These are phyloP conservation scores for Strigamia maritima DNA, from an alignment of 2,888 invertebrate genomes.

Conservation along the genomic window DNA sequence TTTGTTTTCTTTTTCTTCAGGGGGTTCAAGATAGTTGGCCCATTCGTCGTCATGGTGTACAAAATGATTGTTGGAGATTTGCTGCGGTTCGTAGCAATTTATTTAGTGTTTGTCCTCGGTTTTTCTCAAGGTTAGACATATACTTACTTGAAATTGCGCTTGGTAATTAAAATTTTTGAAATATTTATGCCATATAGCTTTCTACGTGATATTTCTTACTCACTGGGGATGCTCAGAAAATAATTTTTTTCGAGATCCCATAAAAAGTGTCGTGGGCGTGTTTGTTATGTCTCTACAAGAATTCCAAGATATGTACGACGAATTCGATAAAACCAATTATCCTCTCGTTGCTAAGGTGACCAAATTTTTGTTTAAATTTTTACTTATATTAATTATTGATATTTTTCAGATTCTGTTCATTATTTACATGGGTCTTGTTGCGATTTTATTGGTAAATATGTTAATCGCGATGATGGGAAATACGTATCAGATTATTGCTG, in stretches of 20 bases:
- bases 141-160: not conserved
- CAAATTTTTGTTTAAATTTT: not conserved
- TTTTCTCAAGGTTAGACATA: constrained; percentile 80
- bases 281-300: constrained; percentile 97
- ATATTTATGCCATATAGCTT: constrained; percentile 48
- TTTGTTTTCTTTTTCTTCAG: constrained; percentile 55
- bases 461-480: constrained; percentile 99
- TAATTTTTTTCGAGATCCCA: constrained; percentile 61
- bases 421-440: constrained; percentile 96
- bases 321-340: constrained; percentile 83
- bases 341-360: constrained; percentile 82
- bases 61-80: constrained; percentile 97
- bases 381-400: not conserved
- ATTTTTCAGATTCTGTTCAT: constrained; percentile 67
- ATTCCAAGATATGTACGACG: constrained; percentile 90
- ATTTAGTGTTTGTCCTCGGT: constrained; percentile 93
- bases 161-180: not conserved
- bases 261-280: constrained; percentile 95
- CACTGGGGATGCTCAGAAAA: constrained; percentile 45
- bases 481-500: constrained; percentile 96
- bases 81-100: constrained; percentile 91
- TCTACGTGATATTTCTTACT: constrained; percentile 52
- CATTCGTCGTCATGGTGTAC: constrained; percentile 99
- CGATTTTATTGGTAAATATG: constrained; percentile 93
- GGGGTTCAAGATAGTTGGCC: constrained; percentile 95